These are phyloP conservation scores for Procavia capensis DNA, from an alignment of 2,113 vertebrate species.

Conservation along the genomic window DNA sequence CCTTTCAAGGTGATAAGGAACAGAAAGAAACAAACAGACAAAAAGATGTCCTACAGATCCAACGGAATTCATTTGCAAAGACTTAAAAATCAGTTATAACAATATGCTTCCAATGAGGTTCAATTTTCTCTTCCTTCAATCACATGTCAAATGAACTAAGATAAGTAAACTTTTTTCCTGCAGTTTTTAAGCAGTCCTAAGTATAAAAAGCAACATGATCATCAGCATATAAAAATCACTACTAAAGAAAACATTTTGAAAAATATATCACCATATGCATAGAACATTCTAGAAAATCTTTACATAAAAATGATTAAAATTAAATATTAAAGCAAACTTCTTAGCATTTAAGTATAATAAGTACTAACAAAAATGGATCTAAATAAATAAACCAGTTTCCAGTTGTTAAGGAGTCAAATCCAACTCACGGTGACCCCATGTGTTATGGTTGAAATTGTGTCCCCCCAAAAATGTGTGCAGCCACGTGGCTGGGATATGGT, in stretches of 20 bases:
- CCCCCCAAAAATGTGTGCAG: no score
- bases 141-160: constrained; percentile 28
- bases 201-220: neutral
- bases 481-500: no score
- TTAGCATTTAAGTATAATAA: neutral
- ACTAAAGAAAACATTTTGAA: neutral
- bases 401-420: no score
- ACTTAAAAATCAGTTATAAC: neutral
- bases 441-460: no score
- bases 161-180: neutral
- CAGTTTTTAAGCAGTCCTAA: constrained; percentile 36
- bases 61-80: neutral
- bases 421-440: no score
- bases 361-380: neutral
- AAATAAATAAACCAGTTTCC: neutral
- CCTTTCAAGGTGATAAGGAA: neutral
- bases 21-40: neutral
- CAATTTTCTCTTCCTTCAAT: constrained; percentile 29
- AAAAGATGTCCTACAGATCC: neutral
- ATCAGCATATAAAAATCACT: constrained; percentile 30
- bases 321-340: neutral
- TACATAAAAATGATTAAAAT: neutral
- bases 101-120: neutral
- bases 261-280: constrained; percentile 15
- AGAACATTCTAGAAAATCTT: neutral